Evolutionary conservation across 2,888 invertebrate species (phyloP), one percentile per base, ranked within the genome.

Genomic region (Drosophila birchii): DNA sequence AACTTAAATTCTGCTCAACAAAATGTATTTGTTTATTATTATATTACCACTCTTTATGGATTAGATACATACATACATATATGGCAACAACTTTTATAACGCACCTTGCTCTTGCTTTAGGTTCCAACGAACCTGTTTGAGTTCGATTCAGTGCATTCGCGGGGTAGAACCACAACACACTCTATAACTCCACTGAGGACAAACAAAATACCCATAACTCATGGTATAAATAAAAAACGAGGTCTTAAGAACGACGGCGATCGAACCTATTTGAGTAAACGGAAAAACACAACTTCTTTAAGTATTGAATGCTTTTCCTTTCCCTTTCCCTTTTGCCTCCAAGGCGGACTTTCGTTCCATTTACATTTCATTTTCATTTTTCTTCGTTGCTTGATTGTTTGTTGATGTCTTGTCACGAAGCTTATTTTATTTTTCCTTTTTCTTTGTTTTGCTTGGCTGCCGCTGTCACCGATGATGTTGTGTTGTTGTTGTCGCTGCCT

Each of bases 81-180:
- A n/a, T n/a, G n/a, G n/a, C n/a, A n/a, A n/a, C n/a, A n/a, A n/a
- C 26, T 16, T 9, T 26, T 16, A 1, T 1, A 8, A 8, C 44
- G 6, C 8, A 26, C 26, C 67, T 55, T 34, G 67, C 3, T 20
- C 14, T 8, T 9, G 53, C 12, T 60, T 51, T 16, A 34, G 36
- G n/a, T 12, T 12, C 49, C 14, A 14, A 36, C 49, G 84, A 86
- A 86, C 83, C 83, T 86, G 86, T 81, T 86, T 61, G 47, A 62
- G 86, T 72, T 81, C 64, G 81, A 75, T 32, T 56, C 51, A 60
- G 47, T 81, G 84, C 81, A 84, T 70, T 68, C 38, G 49, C 41
- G 16, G 26, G 20, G 11, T 18, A 8, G 45, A 36, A 51, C 58
- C 57, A 14, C 34, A 32, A 34, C 57, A 16, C 36, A 18, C 11